phyloP scores from a whole-genome alignment of 2,113 vertebrate genomes.

The Ammospiza nelsoni region DNA sequence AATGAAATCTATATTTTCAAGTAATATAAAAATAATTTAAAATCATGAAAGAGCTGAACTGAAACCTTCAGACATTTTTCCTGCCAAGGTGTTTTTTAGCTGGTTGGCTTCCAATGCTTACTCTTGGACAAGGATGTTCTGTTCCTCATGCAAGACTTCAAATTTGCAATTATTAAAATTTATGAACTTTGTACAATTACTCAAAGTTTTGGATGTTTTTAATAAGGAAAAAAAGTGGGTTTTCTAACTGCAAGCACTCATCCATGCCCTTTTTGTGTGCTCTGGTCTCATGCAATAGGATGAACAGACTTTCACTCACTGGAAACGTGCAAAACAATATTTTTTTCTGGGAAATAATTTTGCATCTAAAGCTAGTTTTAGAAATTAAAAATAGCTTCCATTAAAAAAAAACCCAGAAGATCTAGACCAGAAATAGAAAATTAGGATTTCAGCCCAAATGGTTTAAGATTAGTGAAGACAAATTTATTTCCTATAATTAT shows the following conservation, averaged over 20 bases:
- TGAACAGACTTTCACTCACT: not conserved
- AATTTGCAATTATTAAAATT: not conserved
- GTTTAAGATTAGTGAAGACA: not conserved
- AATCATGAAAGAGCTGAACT: not conserved
- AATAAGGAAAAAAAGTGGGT: rapidly evolving
- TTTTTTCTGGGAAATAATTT: not conserved
- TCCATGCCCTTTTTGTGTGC: not conserved
- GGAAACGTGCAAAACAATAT: not conserved
- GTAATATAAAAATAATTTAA: not conserved
- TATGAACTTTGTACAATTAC: not conserved
- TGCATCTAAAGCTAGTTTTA: not conserved
- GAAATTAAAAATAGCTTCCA: not conserved
- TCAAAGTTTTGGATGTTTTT: not conserved
- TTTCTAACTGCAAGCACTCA: not conserved
- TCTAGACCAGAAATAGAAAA: not conserved
- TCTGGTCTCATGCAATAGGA: not conserved
- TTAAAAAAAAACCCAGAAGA: not conserved
- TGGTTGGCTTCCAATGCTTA: not conserved
- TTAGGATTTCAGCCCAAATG: not conserved
- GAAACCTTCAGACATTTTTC: not conserved
- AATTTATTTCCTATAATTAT: not conserved
- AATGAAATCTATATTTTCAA: not conserved
- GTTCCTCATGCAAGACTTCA: not conserved
- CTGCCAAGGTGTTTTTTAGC: not conserved
- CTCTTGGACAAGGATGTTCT: not conserved